Evolutionary conservation across 2,797 vertebrate genomes (phyloP).

Genomic region (Channa striata): DNA sequence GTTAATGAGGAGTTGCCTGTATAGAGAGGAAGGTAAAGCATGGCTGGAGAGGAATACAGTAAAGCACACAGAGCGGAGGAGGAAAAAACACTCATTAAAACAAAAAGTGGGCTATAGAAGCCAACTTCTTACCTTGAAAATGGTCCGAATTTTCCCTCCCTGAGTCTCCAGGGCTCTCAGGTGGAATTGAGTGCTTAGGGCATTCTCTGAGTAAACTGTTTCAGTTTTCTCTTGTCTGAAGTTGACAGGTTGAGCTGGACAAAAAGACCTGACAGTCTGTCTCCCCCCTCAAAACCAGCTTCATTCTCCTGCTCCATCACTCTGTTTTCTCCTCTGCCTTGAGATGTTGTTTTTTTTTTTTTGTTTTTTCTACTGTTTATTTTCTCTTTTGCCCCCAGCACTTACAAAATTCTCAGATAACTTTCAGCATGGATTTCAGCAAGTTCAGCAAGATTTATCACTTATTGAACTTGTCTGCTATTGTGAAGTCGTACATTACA

Average conservation of each 20-base stretch:
- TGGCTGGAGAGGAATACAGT: constrained; percentile 52
- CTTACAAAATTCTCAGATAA: constrained; percentile 65
- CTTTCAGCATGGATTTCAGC: constrained; percentile 61
- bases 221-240: constrained; percentile 74
- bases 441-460: constrained; percentile 28
- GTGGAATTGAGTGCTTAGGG: constrained; percentile 67
- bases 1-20: constrained; percentile 64
- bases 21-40: constrained; percentile 44
- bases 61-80: constrained; percentile 11
- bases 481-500: constrained; percentile 50
- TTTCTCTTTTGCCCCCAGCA: constrained; percentile 37
- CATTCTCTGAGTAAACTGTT: constrained; percentile 73
- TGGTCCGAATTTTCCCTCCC: constrained; percentile 29
- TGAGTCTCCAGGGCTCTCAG: constrained; percentile 47
- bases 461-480: constrained; percentile 46
- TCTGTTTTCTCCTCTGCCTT: constrained; percentile 67
- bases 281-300: constrained; percentile 51
- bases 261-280: constrained; percentile 72
- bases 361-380: constrained; percentile 1
- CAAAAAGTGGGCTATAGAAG: constrained; percentile 56
- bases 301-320: constrained; percentile 66
- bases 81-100: constrained; percentile 70
- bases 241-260: constrained; percentile 74
- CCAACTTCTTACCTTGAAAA: constrained; percentile 63
- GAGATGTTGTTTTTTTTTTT: constrained; percentile 59